Evolutionary conservation across 2,888 invertebrate species (phyloP), one percentile per base, ranked within the genome.

Genomic region (Oegoconia quadripuncta): DNA sequence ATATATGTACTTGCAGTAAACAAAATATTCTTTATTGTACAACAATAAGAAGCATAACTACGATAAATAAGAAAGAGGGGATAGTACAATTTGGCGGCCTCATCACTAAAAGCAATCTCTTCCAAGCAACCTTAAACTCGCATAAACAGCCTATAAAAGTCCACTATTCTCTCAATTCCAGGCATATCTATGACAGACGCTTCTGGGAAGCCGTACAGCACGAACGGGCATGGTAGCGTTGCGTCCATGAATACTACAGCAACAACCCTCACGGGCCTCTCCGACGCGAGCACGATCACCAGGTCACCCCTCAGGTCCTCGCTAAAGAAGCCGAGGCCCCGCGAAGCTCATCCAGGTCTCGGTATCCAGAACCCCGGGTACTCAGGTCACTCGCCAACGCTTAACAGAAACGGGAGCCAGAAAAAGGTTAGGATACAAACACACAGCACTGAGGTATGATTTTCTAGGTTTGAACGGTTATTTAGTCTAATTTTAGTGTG

Each of bases 361-460:
- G 96, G 96, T 7, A 96, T 96, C 44, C 95, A 94, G 57, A 96
- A 96, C 86, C 96, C 95, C 0, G 91, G 90, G 0, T 95, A 93
- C 58, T 93, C 95, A 0, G 93, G 95, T 1, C 93, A 93, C 51
- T 96, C 95, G 11, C 96, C 96, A 0, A 92, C 95, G 0, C 88
- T 96, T 42, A 92, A 93, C 34, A 89, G 96, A 38, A 95, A 95
- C 58, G 95, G 95, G 1, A 96, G 95, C 63, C 93, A 95, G 64
- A 96, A 96, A 74, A 96, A 96, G 84, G 96, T 96, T 42, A 90
- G 96, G 46, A 96, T 97, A 74, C 95, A 96, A 71, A 96, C 96
- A 23, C 95, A 95, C 71, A 96, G 96, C 68, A 97, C 96, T 27
- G 96, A 96, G 74, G 96, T 96, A 46, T 96, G 54, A 34, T 34